Base-by-base conservation (phyloP, 2,113 vertebrate genomes). In the Ceyx cyanopectus region DNA sequence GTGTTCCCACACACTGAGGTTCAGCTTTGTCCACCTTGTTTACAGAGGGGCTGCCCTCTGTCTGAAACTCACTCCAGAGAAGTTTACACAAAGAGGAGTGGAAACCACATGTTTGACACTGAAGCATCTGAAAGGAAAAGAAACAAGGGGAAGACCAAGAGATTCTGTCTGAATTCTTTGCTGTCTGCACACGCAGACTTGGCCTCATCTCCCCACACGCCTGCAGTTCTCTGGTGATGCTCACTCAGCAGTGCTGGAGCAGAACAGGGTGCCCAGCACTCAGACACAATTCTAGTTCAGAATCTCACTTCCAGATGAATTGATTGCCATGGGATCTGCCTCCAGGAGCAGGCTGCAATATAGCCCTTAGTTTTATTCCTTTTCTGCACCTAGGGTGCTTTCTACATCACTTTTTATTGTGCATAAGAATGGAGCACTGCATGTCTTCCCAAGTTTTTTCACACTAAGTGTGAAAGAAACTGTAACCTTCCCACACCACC, bases 71-170 rank as follows among this genome's bases (percentile, higher is more conserved):
- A 26, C 56, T 43, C 67, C 4, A 0, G 45, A 69, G 83, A 40
- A 81, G 94, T 95, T 96, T 92, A 94, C 86, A 94, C 90, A 79
- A 79, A 83, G 91, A 85, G n/a, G 95, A 76, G 89, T 93, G 92
- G 93, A 94, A 95, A 94, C 77, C 95, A 93, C 66, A 90, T 95
- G 91, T 94, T 85, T 66, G 66, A 92, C 58, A 30, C 86, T 12
- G 14, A 75, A 94, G 73, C 77, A 75, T 88, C 92, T 68, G 83
- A 94, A 94, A 89, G 43, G 81, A 79, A 93, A 95, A 93, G 90
- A 81, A 87, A 81, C 58, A 73, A 90, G 84, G 51, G 6, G 62
- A 92, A 89, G 63, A 85, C 84, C 43, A 56, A 76, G 65, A 78
- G 89, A 40, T 87, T 50, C 51, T 93, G 92, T 95, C 89, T 96